Conservation (phyloP, 2,113 vertebrate genomes). For the Halichoeres trimaculatus region DNA sequence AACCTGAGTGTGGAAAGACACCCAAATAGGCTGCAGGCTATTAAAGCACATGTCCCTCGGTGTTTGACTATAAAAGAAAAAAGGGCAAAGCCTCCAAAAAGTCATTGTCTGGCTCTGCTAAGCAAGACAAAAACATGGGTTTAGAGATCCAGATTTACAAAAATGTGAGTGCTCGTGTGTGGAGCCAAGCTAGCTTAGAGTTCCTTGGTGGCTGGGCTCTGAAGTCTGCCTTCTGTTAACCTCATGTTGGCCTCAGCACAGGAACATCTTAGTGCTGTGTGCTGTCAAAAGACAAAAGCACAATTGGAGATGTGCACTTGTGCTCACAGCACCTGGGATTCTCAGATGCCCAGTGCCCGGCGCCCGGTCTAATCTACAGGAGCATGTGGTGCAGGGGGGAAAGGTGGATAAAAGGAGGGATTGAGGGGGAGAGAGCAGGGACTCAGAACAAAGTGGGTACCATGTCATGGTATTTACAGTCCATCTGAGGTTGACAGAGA, state of each 20-base stretch:
- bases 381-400: conserved; percentile 43
- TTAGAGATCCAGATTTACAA: conserved; percentile 61
- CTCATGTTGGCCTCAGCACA: conserved; percentile 33
- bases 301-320: conserved; percentile 42
- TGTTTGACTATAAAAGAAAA: conserved; percentile 53
- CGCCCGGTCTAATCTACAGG: conserved; percentile 60
- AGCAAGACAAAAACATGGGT: conserved; percentile 68
- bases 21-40: conserved; percentile 59
- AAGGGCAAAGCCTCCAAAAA: conserved; percentile 41
- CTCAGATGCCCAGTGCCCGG: conserved; percentile 40
- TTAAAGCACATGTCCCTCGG: conserved; percentile 62
- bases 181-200: conserved; percentile 63
- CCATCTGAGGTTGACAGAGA: conserved; percentile 47
- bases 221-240: conserved; percentile 53
- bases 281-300: conserved; percentile 61
- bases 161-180: conserved; percentile 45
- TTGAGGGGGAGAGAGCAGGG: conserved; percentile 29
- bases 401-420: conserved; percentile 46
- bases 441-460: conserved; percentile 54
- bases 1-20: conserved; percentile 66
- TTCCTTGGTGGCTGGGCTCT: conserved; percentile 52
- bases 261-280: conserved; percentile 34
- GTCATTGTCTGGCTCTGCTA: conserved; percentile 62
- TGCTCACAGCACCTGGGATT: conserved; percentile 43
- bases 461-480: conserved; percentile 60